These are phyloP conservation scores for Raja brachyura DNA, from an alignment of 2,113 vertebrate species.

Conservation along the genomic window DNA sequence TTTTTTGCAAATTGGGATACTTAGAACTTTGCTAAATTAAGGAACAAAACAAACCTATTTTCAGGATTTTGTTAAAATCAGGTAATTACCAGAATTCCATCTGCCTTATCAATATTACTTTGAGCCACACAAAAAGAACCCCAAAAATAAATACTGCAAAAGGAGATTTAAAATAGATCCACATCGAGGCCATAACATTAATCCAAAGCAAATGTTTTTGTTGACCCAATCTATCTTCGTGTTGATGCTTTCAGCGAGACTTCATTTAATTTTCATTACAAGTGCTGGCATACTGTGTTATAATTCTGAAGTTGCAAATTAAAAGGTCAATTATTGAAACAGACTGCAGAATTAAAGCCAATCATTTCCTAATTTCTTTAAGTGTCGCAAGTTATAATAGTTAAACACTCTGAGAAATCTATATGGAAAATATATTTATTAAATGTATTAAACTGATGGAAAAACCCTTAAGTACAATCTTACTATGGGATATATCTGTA, in stretches of 20 bases:
- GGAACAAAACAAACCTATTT: background rate
- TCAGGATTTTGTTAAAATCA: conserved; percentile 10
- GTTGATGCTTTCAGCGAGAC: conserved; percentile 10
- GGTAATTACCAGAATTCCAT: conserved; percentile 14
- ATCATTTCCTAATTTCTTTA: conserved; percentile 17
- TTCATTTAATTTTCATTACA: conserved; percentile 31
- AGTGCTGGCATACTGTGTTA: conserved; percentile 2
- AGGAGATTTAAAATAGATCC: conserved; percentile 21
- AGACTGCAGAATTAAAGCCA: background rate
- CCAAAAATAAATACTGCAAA: conserved; percentile 20
- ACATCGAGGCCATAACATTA: conserved; percentile 7
- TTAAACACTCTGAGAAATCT: background rate
- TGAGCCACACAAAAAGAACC: background rate
- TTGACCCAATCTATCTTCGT: conserved; percentile 31
- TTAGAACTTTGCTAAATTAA: background rate
- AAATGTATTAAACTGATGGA: background rate
- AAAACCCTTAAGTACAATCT: background rate
- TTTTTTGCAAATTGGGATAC: conserved; percentile 12
- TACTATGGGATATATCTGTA: background rate
- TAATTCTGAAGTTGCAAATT: conserved; percentile 17
- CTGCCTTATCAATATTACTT: background rate
- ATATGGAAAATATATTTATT: background rate
- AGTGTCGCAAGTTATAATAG: background rate
- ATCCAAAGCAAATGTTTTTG: conserved; percentile 26
- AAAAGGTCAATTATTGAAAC: conserved; percentile 22